A percentile compares a stretch with the other conserved stretches of the same genome.
phyloP scores from a whole-genome alignment of 2,113 vertebrate genomes.

The Bujurquina vittata region DNA sequence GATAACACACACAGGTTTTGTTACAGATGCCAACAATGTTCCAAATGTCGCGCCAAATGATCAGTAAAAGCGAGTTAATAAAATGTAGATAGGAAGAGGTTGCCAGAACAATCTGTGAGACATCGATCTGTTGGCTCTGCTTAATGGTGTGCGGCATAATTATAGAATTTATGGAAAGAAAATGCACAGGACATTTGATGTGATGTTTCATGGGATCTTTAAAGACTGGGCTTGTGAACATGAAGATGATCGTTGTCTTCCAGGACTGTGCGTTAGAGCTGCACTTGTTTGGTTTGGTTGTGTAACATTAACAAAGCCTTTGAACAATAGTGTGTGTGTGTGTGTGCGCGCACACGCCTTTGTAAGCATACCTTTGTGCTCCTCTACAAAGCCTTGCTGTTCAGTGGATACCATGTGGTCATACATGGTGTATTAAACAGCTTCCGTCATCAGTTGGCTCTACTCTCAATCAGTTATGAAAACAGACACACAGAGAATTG shows the following conservation, averaged over 20 bases:
- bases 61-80: neutral
- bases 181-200: neutral
- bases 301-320: neutral
- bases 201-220: neutral
- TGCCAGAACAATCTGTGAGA: too few species aligned
- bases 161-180: too few species aligned
- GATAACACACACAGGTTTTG: neutral
- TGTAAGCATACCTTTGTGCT: neutral
- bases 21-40: neutral
- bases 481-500: neutral
- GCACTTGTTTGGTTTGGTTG: neutral
- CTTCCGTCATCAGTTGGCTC: constrained; percentile 16
- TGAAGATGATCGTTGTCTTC: neutral
- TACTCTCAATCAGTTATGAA: neutral
- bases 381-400: constrained; percentile 20
- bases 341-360: neutral
- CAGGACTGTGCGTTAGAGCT: neutral
- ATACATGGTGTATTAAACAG: constrained; percentile 30
- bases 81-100: neutral
- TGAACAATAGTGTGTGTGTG: neutral
- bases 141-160: too few species aligned
- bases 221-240: too few species aligned
- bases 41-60: neutral
- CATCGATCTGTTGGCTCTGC: too few species aligned
- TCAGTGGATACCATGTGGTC: constrained; percentile 27